Evolutionary conservation across 2,113 vertebrate genomes (phyloP).

Genomic region (Suricata suricatta): DNA sequence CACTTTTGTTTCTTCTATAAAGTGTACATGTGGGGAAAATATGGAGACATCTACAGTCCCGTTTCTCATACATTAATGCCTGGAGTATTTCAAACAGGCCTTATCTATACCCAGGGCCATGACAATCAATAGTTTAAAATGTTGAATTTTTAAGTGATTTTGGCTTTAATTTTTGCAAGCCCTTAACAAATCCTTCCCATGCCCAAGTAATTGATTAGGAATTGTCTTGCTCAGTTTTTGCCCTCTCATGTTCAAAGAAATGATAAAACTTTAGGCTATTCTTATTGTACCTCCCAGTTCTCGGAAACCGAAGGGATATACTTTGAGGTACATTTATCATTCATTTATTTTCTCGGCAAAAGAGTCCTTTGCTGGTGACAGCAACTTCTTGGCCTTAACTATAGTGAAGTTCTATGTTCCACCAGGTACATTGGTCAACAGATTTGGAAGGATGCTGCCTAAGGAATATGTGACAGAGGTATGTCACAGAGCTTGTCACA

Average conservation of each 20-base stretch:
- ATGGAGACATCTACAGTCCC: not conserved
- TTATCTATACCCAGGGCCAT: not conserved
- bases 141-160: conserved; percentile 5
- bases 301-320: not conserved
- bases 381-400: not conserved
- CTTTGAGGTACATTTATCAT: not conserved
- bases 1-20: not conserved
- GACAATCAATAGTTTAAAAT: not conserved
- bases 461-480: not conserved
- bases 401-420: not conserved
- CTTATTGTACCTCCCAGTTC: not conserved
- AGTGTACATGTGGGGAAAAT: not conserved
- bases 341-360: not conserved
- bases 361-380: not conserved
- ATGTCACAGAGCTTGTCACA: not conserved
- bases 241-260: not conserved
- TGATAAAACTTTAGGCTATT: not conserved
- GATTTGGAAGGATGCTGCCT: not conserved
- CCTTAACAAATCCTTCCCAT: not conserved
- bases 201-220: not conserved
- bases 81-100: not conserved
- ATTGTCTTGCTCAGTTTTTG: not conserved
- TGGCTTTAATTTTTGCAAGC: conserved; percentile 33
- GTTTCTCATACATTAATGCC: not conserved
- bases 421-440: not conserved